Evolutionary conservation across 1,140 invertebrate species (phyloP).

Genomic region (Macrocentrus cingulum): DNA sequence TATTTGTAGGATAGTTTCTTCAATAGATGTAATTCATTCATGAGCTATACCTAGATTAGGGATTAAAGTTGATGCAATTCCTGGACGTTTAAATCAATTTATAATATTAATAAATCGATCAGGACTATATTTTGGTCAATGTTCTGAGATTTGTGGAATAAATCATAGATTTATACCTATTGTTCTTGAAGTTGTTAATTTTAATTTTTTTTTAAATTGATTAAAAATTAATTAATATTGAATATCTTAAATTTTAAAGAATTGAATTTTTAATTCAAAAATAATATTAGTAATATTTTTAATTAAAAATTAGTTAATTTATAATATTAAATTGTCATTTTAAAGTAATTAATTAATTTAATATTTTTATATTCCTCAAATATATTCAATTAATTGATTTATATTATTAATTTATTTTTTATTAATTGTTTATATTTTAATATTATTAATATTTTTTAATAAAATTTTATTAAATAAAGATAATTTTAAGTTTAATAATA

Average conservation of each 20-base stretch:
- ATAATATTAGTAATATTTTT: slow-evolving; percentile 57
- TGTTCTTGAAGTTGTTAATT: slow-evolving; percentile 63
- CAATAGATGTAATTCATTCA: slow-evolving; percentile 70
- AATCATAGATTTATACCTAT: slow-evolving; percentile 80
- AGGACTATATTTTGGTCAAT: slow-evolving; percentile 71
- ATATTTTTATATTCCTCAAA: slow-evolving; percentile 38
- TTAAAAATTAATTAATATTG: slow-evolving; percentile 48
- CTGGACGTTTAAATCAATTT: slow-evolving; percentile 69
- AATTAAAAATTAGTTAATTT: slow-evolving; percentile 53
- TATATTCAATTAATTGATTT: slow-evolving; percentile 35
- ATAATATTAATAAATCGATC: slow-evolving; percentile 60
- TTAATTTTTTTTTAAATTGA: slow-evolving; percentile 64
- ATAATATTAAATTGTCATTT: slow-evolving; percentile 51
- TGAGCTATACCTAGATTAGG: slow-evolving; percentile 66
- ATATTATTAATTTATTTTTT: slow-evolving; percentile 39
- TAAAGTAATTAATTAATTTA: slow-evolving; percentile 38
- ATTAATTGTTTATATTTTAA: slow-evolving; percentile 58
- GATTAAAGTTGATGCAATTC: slow-evolving; percentile 68
- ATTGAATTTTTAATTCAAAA: slow-evolving; percentile 69
- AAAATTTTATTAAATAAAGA: too few relatives aligned
- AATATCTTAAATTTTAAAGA: slow-evolving; percentile 60
- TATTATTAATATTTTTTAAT: too few relatives aligned
- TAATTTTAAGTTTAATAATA: too few relatives aligned
- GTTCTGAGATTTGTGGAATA: slow-evolving; percentile 77
- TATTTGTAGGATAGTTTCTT: slow-evolving; percentile 63